Percentiles rank a stretch among this genome's conserved stretches.
These are phyloP conservation scores for Tortrix viridana DNA, from an alignment of 2,888 invertebrate species.

Conservation along the genomic window DNA sequence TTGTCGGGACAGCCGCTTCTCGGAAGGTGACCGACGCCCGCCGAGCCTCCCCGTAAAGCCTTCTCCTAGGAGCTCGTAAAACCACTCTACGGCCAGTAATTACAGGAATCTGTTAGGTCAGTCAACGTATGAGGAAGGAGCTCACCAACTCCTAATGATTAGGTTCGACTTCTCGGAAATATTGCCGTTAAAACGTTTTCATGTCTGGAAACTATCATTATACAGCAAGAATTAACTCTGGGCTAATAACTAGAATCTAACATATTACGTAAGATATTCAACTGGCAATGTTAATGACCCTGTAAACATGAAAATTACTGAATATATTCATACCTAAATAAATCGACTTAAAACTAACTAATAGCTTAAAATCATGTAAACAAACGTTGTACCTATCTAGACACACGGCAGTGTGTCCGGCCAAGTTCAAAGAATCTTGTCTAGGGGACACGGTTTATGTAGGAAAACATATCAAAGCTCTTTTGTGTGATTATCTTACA, in stretches of 20 bases:
- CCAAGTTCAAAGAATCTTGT: too few relatives aligned
- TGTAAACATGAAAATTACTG: too few relatives aligned
- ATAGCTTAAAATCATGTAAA: too few relatives aligned
- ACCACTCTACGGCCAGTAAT: slow-evolving; percentile 62
- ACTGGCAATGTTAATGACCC: neutral
- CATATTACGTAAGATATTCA: slow-evolving; percentile 7
- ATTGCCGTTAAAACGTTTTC: slow-evolving; percentile 31
- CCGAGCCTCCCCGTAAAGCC: slow-evolving; percentile 55
- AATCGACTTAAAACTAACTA: too few relatives aligned
- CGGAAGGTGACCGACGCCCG: slow-evolving; percentile 68
- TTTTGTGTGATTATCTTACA: too few relatives aligned
- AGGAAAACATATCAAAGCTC: too few relatives aligned
- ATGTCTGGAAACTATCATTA: slow-evolving; percentile 37
- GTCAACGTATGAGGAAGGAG: slow-evolving; percentile 56
- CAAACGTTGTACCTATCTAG: too few relatives aligned
- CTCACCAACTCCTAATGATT: slow-evolving; percentile 47
- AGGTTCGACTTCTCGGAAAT: slow-evolving; percentile 44
- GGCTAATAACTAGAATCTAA: slow-evolving; percentile 3
- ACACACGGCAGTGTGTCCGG: too few relatives aligned
- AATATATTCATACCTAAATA: too few relatives aligned
- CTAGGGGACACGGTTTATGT: too few relatives aligned
- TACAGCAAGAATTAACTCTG: neutral
- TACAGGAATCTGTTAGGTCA: slow-evolving; percentile 56
- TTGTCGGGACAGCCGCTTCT: slow-evolving; percentile 66
- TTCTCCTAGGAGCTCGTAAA: slow-evolving; percentile 70